Conservation (phyloP, 2,888 invertebrate species). For the Pandemis heparana region DNA sequence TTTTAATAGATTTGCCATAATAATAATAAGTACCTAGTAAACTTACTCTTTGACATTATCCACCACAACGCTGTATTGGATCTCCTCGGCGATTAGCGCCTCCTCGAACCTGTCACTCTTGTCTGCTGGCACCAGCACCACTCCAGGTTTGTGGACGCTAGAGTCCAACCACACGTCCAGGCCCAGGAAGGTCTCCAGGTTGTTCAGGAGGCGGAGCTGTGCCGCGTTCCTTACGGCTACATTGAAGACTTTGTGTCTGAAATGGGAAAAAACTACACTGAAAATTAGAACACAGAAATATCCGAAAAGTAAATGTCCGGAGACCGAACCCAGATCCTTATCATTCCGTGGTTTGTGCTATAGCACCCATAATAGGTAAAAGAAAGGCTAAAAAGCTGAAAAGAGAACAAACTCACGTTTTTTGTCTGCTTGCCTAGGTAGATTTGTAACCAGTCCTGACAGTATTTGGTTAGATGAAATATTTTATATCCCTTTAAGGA, state of each 20-base stretch:
- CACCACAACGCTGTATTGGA: constrained; percentile 58
- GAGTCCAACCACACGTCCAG: constrained; percentile 65
- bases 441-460: no score
- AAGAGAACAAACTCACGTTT: neutral
- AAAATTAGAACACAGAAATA: no score
- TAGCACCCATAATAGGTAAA: no score
- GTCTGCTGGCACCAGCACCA: constrained; percentile 61
- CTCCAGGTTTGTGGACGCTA: constrained; percentile 55
- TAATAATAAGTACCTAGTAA: no score
- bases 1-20: no score
- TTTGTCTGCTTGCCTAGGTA: no score
- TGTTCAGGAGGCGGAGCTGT: constrained; percentile 56
- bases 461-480: no score
- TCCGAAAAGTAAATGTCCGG: no score
- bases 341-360: no score
- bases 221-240: constrained; percentile 55
- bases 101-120: constrained; percentile 58
- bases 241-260: constrained; percentile 62
- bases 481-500: no score
- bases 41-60: constrained; percentile 73
- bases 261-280: constrained; percentile 18
- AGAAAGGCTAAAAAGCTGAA: no score
- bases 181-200: constrained; percentile 53
- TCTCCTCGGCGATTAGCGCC: constrained; percentile 55
- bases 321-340: no score